A percentile compares a stretch with the other conserved stretches of the same genome.
phyloP scores from a whole-genome alignment of 2,113 vertebrate genomes.

The Syrrhaptes paradoxus region DNA sequence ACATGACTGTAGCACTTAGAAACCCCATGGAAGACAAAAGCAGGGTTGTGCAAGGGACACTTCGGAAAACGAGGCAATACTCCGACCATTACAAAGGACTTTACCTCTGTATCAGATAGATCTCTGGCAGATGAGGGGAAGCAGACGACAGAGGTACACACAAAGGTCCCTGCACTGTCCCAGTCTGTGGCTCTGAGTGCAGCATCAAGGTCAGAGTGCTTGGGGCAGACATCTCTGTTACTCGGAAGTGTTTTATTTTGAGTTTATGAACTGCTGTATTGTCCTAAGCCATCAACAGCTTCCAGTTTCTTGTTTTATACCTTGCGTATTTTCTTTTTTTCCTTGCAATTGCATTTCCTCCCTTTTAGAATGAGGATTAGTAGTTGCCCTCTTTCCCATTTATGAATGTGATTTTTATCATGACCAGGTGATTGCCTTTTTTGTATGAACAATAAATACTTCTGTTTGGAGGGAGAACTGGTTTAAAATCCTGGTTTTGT shows the following conservation, averaged over 20 bases:
- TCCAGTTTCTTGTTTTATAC: not conserved
- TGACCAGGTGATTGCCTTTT: not conserved
- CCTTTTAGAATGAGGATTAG: not conserved
- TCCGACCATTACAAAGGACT: not conserved
- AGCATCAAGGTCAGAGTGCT: not conserved
- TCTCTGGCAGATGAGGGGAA: not conserved
- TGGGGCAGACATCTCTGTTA: rapidly evolving
- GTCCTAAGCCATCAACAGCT: not conserved
- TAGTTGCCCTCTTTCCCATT: not conserved
- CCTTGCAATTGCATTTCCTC: not conserved
- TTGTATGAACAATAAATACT: not conserved
- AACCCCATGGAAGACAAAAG: not conserved
- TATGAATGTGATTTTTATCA: not conserved
- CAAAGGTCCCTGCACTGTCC: not conserved
- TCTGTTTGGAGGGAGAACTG: not conserved
- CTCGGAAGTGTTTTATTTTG: not conserved
- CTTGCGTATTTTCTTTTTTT: not conserved
- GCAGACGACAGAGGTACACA: not conserved
- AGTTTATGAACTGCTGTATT: not conserved
- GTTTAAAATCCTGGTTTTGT: not conserved
- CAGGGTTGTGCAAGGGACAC: not conserved
- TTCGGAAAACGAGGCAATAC: rapidly evolving
- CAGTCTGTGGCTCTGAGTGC: not conserved
- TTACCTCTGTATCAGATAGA: not conserved
- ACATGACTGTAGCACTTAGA: not conserved